Percentiles rank a stretch among this genome's conserved stretches.
phyloP scores from a whole-genome alignment of 2,888 invertebrate species.

The Zygothrica quintamaculata region DNA sequence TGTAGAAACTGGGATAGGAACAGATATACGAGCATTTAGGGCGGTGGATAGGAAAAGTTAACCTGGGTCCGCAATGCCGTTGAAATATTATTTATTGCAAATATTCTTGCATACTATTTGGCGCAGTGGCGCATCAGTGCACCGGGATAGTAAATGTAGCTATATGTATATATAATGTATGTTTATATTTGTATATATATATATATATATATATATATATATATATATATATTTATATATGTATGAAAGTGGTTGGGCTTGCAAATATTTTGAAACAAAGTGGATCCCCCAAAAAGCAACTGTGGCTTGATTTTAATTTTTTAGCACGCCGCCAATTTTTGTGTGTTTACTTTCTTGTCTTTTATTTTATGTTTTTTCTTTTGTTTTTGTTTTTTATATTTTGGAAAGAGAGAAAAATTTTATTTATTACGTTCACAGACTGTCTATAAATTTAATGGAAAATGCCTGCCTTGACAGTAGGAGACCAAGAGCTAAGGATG shows the following conservation, averaged over 20 bases:
- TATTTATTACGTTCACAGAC: slow-evolving; percentile 54
- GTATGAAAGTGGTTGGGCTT: background rate
- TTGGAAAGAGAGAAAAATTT: slow-evolving; percentile 8
- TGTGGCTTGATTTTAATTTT: slow-evolving; percentile 58
- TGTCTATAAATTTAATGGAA: slow-evolving; percentile 65
- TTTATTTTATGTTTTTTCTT: slow-evolving; percentile 8
- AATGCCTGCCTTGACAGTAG: slow-evolving; percentile 50
- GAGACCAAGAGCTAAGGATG: background rate
- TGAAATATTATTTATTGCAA: slow-evolving; percentile 75
- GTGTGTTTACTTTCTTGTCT: slow-evolving; percentile 9
- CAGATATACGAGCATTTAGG: background rate
- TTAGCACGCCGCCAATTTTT: slow-evolving; percentile 36
- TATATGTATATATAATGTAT: background rate
- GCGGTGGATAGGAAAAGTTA: slow-evolving; percentile 22
- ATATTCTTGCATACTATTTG: slow-evolving; percentile 69
- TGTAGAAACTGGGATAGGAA: slow-evolving; percentile 1
- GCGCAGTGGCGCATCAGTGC: slow-evolving; percentile 47
- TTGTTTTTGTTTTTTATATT: slow-evolving; percentile 9
- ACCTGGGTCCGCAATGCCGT: slow-evolving; percentile 67
- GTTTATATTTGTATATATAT: background rate
- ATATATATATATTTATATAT: background rate
- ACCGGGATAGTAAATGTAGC: background rate
- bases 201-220: background rate
- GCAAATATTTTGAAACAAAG: slow-evolving; percentile 1
- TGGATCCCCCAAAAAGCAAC: slow-evolving; percentile 16